Percentiles rank a stretch among this genome's conserved stretches.
Evolutionary conservation across 2,113 vertebrate species (phyloP).

Genomic region (Gopherus flavomarginatus): DNA sequence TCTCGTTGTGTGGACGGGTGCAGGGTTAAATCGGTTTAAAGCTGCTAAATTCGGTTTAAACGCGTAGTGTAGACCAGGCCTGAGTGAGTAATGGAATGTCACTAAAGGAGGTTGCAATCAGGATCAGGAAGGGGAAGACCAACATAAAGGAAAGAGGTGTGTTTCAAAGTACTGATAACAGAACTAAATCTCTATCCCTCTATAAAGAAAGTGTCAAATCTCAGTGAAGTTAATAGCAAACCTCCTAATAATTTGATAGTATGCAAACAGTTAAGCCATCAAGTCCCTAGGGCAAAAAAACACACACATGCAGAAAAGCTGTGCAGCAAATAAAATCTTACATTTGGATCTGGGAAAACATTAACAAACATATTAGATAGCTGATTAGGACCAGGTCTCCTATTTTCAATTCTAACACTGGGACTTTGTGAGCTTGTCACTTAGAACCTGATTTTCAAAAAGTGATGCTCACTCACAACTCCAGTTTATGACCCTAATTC

Average conservation of each 20-base stretch:
- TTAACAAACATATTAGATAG: background rate
- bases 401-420: background rate
- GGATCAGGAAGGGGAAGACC: background rate
- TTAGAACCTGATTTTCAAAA: conserved; percentile 3
- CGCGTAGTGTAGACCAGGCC: too few relatives aligned
- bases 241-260: background rate
- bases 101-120: conserved; percentile 23
- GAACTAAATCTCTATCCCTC: background rate
- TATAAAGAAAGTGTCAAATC: conserved; percentile 18
- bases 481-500: background rate
- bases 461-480: background rate
- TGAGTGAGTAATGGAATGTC: conserved; percentile 43
- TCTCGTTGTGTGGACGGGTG: too few relatives aligned
- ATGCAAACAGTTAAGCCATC: background rate
- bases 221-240: background rate
- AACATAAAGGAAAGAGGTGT: background rate
- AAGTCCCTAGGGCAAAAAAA: background rate
- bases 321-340: background rate
- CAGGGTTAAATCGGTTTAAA: too few relatives aligned
- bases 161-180: conserved; percentile 36
- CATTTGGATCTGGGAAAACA: background rate
- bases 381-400: background rate
- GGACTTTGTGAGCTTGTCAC: background rate
- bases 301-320: background rate
- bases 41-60: too few relatives aligned